A percentile compares a stretch with the other conserved stretches of the same genome.
These are phyloP conservation scores for Caenorhabditis sp. DNA, from an alignment of 2,888 invertebrate genomes.

Conservation along the genomic window DNA sequence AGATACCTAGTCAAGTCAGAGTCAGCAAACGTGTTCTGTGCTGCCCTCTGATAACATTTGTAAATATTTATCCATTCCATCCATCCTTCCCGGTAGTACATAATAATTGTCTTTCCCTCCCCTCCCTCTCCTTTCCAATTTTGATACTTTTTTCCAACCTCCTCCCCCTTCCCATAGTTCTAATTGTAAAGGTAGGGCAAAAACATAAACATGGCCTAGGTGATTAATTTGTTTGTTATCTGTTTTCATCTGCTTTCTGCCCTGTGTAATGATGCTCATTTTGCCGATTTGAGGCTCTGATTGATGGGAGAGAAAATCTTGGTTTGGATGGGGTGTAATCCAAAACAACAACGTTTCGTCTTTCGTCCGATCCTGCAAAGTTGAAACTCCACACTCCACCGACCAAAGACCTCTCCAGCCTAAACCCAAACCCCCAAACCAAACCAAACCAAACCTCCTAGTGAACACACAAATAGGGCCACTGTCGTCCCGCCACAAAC, in stretches of 20 bases:
- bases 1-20: no score
- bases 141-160: no score
- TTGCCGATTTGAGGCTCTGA: conserved; percentile 16
- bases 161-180: no score
- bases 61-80: conserved; percentile 38
- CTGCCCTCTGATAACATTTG: conserved; percentile 52
- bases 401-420: conserved; percentile 23
- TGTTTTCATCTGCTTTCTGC: neutral
- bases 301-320: conserved; percentile 16
- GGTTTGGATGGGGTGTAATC: conserved; percentile 7
- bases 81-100: conserved; percentile 36
- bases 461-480: conserved; percentile 33
- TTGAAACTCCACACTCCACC: conserved; percentile 34
- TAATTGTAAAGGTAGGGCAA: no score
- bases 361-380: conserved; percentile 10
- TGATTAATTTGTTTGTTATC: conserved; percentile 58
- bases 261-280: conserved; percentile 43
- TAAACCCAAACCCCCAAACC: neutral
- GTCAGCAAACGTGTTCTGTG: conserved; percentile 45
- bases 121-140: neutral
- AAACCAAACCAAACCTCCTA: neutral
- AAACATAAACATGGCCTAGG: conserved; percentile 13
- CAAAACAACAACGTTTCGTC: conserved; percentile 22
- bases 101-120: conserved; percentile 32
- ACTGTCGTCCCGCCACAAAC: conserved; percentile 22